Evolutionary conservation across 2,888 invertebrate genomes (phyloP), one percentile per base, ranked within the genome.

Genomic region (Andrena bicolor): DNA sequence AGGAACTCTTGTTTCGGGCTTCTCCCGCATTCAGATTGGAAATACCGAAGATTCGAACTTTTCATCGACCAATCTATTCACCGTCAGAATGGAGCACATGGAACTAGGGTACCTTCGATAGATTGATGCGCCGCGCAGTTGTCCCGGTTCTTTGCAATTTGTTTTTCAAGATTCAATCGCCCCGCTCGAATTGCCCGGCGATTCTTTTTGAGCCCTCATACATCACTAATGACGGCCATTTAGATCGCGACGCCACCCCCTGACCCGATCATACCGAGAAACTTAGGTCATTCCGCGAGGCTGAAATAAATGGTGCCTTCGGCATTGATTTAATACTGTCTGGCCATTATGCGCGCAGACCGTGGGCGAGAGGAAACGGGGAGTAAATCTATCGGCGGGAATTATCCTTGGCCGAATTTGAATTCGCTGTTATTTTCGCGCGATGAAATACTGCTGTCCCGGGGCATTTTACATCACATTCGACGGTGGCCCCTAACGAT

Each of bases 371-470:
- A 71, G 70, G 75, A 82, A 80, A n/a, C 70, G 61, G 16, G 64
- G 69, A 80, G 74, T 75, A 82, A 82, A 82, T 82, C 70, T 82
- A 74, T 82, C 81, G 66, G 66, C 49, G 66, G 56, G 69, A 82
- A 82, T 80, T 82, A 80, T 80, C 75, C 74, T 56, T 20, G 56
- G 10, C 8, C n/a, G 79, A 58, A 69, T 64, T 64, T 56, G 41
- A 51, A 79, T 64, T 64, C 64, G 49, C 35, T 76, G 69, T 32
- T 76, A 77, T 70, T 64, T 77, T 76, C 61, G 23, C 2, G 16
- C 58, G 49, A 51, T 69, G 69, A 78, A 28, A 63, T 69, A 78
- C 28, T 20, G n/a, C 28, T 35, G 8, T 7, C 7, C 10, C 7
- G 35, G 5, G 61, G 23, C 51, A 20, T 56, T 35, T 69, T n/a